Conservation (phyloP, 2,113 vertebrate genomes). For the Ceyx cyanopectus region DNA sequence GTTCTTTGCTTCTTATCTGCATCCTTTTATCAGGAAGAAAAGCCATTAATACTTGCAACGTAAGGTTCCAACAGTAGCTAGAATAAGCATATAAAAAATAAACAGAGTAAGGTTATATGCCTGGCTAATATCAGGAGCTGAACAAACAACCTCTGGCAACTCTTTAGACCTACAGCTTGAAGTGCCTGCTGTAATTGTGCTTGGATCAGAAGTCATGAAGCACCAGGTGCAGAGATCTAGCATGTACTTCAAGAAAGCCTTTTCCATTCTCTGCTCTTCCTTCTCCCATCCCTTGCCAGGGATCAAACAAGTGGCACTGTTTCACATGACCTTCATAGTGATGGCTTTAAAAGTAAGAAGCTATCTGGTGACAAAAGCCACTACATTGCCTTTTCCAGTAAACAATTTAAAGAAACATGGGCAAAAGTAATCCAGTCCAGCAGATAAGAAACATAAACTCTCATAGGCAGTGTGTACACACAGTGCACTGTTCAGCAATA, state of each 20-base stretch:
- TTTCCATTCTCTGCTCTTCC: neutral
- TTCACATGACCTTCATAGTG: neutral
- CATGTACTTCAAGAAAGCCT: neutral
- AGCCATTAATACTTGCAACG: neutral
- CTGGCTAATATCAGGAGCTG: neutral
- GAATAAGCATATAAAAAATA: neutral
- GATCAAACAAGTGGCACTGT: neutral
- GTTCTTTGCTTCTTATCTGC: neutral
- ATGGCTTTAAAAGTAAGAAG: neutral
- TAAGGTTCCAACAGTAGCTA: neutral
- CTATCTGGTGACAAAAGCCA: neutral
- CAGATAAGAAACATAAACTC: neutral
- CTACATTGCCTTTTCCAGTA: neutral
- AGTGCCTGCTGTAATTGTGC: neutral
- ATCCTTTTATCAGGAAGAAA: neutral
- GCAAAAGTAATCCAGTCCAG: neutral
- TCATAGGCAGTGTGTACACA: neutral
- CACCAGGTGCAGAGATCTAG: neutral
- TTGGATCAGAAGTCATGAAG: neutral
- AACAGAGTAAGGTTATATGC: neutral
- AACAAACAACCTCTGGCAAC: neutral
- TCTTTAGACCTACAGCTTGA: neutral
- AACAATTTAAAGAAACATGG: neutral
- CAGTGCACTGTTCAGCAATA: neutral
- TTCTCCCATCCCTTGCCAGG: neutral